These are phyloP conservation scores for Drosophila setosimentum DNA, from an alignment of 2,888 invertebrate genomes.

Conservation along the genomic window DNA sequence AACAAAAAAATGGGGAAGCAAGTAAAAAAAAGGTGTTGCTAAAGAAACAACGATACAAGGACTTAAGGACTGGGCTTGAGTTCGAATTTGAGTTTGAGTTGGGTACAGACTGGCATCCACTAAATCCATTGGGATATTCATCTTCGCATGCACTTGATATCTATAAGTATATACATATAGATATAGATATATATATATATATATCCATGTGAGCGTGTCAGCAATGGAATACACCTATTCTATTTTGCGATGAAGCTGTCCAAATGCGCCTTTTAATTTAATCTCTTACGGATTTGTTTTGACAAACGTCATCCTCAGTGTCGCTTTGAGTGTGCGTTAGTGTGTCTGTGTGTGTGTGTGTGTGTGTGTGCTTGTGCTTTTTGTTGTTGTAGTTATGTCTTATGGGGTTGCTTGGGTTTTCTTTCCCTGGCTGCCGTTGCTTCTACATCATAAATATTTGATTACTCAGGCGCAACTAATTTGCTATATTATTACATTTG, in stretches of 20 bases:
- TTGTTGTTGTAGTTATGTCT: slow-evolving; percentile 28
- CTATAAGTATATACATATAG: slow-evolving; percentile 3
- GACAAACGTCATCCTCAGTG: slow-evolving; percentile 59
- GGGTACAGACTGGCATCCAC: slow-evolving; percentile 61
- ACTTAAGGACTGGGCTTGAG: slow-evolving; percentile 48
- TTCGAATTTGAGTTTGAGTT: slow-evolving; percentile 37
- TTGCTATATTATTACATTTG: slow-evolving; percentile 71
- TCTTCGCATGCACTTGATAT: slow-evolving; percentile 31
- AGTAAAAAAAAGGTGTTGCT: slow-evolving; percentile 22
- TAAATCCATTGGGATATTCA: slow-evolving; percentile 69
- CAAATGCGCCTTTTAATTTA: slow-evolving; percentile 81
- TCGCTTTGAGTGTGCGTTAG: slow-evolving; percentile 8
- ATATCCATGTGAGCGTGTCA: slow-evolving; percentile 6
- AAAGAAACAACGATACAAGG: slow-evolving; percentile 34
- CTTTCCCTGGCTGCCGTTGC: slow-evolving; percentile 25
- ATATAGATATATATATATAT: neutral
- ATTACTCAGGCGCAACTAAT: slow-evolving; percentile 75
- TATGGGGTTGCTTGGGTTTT: slow-evolving; percentile 26
- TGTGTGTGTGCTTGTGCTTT: slow-evolving; percentile 35
- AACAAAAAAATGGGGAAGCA: neutral
- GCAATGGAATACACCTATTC: slow-evolving; percentile 51
- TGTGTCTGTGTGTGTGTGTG: slow-evolving; percentile 42
- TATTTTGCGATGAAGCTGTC: slow-evolving; percentile 81
- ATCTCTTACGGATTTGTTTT: slow-evolving; percentile 81
- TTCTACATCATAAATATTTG: slow-evolving; percentile 74